phyloP scores from a whole-genome alignment of 2,888 invertebrate genomes.

The Theretra japonica region DNA sequence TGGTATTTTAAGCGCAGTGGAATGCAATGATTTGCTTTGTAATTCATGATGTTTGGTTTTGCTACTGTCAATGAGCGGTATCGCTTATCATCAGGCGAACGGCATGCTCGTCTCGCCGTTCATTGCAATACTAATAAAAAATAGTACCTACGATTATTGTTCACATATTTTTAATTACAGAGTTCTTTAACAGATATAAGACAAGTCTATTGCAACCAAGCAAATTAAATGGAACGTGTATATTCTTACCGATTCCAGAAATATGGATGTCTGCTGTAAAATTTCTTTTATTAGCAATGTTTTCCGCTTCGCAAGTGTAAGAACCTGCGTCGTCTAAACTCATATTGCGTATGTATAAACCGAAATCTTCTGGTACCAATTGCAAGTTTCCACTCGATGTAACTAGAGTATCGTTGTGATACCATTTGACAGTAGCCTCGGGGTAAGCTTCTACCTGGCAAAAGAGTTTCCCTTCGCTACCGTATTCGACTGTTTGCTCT shows the following conservation, averaged over 20 bases:
- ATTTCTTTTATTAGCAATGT: constrained; percentile 48
- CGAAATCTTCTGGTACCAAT: constrained; percentile 49
- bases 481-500: constrained; percentile 68
- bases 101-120: no score
- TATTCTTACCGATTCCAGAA: constrained; percentile 66
- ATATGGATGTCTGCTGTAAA: constrained; percentile 56
- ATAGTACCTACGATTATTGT: no score
- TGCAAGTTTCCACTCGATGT: constrained; percentile 47
- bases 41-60: no score
- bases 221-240: not conserved
- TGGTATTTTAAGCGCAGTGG: no score
- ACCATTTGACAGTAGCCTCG: constrained; percentile 64
- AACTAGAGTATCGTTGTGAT: constrained; percentile 58
- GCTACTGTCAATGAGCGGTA: no score
- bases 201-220: no score
- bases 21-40: no score
- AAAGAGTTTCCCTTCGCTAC: constrained; percentile 55
- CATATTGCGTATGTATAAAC: constrained; percentile 64
- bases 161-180: no score
- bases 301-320: constrained; percentile 62
- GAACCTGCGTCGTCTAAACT: constrained; percentile 57
- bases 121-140: no score
- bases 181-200: no score
- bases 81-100: no score
- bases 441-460: constrained; percentile 72